Percentiles rank a stretch among this genome's conserved stretches.
Evolutionary conservation across 2,888 invertebrate genomes (phyloP).

Genomic region (Xestia sexstrigata): DNA sequence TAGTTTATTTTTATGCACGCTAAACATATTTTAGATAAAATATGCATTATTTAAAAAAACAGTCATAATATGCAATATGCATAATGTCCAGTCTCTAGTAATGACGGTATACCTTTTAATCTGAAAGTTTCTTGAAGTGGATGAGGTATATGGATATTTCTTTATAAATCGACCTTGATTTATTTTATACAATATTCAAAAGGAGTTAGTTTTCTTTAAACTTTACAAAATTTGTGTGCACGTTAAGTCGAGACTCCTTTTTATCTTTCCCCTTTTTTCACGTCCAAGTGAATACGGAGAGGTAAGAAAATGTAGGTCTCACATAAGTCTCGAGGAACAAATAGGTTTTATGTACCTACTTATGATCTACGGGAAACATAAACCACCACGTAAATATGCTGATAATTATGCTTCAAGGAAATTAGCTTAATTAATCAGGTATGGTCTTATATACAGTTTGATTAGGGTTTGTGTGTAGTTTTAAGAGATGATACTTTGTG

Average conservation of each 20-base stretch:
- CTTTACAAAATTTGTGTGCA: background rate
- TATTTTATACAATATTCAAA: background rate
- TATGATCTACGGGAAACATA: background rate
- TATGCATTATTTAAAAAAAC: background rate
- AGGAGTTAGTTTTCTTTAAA: background rate
- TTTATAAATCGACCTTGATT: background rate
- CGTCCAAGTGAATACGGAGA: background rate
- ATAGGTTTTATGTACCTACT: background rate
- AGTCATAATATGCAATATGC: background rate
- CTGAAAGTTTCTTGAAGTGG: background rate
- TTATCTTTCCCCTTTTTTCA: background rate
- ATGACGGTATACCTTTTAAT: background rate
- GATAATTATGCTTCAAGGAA: conserved; percentile 5
- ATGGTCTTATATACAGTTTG: conserved; percentile 55
- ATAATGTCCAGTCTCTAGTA: background rate
- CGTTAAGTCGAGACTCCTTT: conserved; percentile 10
- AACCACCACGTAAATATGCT: background rate
- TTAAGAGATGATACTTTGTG: conserved; percentile 51
- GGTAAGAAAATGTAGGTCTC: background rate
- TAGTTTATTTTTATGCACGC: background rate
- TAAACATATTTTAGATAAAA: background rate
- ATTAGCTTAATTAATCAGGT: conserved; percentile 11
- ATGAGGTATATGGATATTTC: background rate
- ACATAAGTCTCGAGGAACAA: conserved; percentile 5
- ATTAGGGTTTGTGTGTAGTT: conserved; percentile 53